A percentile compares a stretch with the other conserved stretches of the same genome.
Evolutionary conservation across 2,888 invertebrate genomes (phyloP).

Genomic region (Anoncus sp.): DNA sequence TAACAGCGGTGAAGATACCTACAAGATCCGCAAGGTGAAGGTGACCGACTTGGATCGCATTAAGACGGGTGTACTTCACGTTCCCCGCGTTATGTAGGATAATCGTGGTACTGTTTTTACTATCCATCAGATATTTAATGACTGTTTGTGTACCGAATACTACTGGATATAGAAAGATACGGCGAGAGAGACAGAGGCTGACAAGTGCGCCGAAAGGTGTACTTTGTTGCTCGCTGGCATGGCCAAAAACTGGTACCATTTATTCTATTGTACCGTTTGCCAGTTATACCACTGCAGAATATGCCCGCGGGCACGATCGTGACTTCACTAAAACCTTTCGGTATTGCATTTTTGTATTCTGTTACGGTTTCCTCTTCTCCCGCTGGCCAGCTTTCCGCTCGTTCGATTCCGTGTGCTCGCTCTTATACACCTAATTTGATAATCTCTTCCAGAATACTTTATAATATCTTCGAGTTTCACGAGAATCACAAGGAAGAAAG

Average conservation of each 20-base stretch:
- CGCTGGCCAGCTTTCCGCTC: conserved; percentile 28
- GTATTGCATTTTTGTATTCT: conserved; percentile 20
- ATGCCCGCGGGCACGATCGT: conserved; percentile 15
- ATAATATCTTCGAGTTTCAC: conserved; percentile 23
- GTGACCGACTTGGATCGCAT: not conserved
- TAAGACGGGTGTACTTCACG: not conserved
- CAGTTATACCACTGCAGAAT: conserved; percentile 16
- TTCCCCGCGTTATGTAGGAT: not conserved
- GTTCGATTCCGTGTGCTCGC: conserved; percentile 50
- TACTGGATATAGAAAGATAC: not conserved
- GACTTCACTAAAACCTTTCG: conserved; percentile 25
- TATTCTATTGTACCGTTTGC: not conserved
- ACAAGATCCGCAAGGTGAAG: not conserved
- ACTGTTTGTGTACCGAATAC: not conserved
- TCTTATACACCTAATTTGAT: conserved; percentile 59
- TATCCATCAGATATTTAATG: not conserved
- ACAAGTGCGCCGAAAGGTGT: not conserved
- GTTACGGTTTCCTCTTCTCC: not conserved
- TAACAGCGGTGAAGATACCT: not conserved
- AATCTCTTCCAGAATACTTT: conserved; percentile 57
- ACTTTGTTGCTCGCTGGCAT: not conserved
- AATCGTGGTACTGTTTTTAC: not conserved
- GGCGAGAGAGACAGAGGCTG: not conserved
- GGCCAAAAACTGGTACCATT: conserved; percentile 1
- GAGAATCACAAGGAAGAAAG: conserved; percentile 14